Evolutionary conservation across 2,113 vertebrate genomes (phyloP).

Genomic region (Myrmecophaga tridactyla): DNA sequence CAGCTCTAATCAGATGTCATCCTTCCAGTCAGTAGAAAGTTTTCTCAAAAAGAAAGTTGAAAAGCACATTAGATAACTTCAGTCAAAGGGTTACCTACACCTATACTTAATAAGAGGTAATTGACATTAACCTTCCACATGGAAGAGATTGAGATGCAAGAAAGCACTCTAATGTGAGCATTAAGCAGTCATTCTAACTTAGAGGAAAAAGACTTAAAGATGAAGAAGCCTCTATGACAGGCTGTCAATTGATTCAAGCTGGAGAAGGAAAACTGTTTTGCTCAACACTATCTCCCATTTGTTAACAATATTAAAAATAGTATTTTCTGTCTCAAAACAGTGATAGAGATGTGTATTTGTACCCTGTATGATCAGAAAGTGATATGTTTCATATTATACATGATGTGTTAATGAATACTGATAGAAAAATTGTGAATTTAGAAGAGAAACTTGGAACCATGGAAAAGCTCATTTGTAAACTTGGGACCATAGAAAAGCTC

Average conservation of each 20-base stretch:
- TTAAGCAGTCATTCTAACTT: background rate
- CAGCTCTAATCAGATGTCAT: background rate
- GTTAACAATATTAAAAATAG: background rate
- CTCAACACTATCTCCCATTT: background rate
- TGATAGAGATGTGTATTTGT: background rate
- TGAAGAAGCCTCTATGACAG: background rate
- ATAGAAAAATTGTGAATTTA: background rate
- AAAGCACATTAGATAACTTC: conserved; percentile 1
- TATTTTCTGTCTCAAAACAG: background rate
- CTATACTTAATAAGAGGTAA: conserved; percentile 11
- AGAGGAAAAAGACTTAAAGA: background rate
- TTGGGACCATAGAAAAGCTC: background rate
- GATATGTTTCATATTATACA: background rate
- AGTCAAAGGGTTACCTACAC: background rate
- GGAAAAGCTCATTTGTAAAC: background rate
- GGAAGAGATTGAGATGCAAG: background rate
- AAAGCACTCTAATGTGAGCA: background rate
- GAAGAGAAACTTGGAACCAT: background rate
- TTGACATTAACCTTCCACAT: conserved; percentile 39
- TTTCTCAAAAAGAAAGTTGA: background rate
- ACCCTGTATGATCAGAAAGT: background rate
- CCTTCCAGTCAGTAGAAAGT: background rate
- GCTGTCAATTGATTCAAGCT: background rate
- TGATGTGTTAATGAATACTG: background rate
- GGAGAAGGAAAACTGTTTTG: background rate